Conservation (phyloP, 2,888 invertebrate species). For the Drosophila demipolita region DNA sequence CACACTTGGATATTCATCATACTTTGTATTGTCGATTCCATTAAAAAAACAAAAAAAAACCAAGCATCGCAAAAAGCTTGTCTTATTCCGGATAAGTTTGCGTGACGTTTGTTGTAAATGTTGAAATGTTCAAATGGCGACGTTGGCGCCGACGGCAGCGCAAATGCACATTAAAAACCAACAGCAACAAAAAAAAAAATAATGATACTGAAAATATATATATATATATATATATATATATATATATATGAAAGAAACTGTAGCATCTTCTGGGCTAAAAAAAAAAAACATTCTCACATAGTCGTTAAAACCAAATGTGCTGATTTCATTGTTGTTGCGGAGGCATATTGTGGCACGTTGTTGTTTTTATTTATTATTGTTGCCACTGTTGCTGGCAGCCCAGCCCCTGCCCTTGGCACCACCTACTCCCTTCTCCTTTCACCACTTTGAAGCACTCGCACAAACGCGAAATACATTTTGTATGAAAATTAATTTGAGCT, state of each 20-base stretch:
- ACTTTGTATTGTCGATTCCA: slow-evolving; percentile 44
- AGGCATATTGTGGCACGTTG: slow-evolving; percentile 55
- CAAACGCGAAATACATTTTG: slow-evolving; percentile 65
- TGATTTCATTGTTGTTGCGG: slow-evolving; percentile 66
- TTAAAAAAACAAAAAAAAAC: slow-evolving; percentile 25
- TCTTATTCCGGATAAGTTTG: slow-evolving; percentile 27
- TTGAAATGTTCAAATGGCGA: slow-evolving; percentile 62
- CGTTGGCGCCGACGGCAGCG: slow-evolving; percentile 54
- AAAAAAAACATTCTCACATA: slow-evolving; percentile 53
- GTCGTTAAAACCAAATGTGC: slow-evolving; percentile 80
- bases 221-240: neutral
- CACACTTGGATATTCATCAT: slow-evolving; percentile 38
- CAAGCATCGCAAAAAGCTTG: slow-evolving; percentile 38
- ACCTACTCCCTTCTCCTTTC: neutral
- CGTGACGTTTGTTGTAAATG: slow-evolving; percentile 63
- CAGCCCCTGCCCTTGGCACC: neutral
- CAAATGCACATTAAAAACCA: slow-evolving; percentile 76
- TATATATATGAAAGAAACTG: slow-evolving; percentile 23
- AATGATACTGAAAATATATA: slow-evolving; percentile 11
- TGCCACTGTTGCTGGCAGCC: slow-evolving; percentile 46
- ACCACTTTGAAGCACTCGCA: neutral
- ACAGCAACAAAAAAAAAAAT: slow-evolving; percentile 42
- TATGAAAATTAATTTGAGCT: slow-evolving; percentile 77
- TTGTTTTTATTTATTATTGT: slow-evolving; percentile 52
- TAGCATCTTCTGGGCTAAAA: slow-evolving; percentile 52